Conservation (phyloP, 2,797 vertebrate species). For the Oreochromis mossambicus region DNA sequence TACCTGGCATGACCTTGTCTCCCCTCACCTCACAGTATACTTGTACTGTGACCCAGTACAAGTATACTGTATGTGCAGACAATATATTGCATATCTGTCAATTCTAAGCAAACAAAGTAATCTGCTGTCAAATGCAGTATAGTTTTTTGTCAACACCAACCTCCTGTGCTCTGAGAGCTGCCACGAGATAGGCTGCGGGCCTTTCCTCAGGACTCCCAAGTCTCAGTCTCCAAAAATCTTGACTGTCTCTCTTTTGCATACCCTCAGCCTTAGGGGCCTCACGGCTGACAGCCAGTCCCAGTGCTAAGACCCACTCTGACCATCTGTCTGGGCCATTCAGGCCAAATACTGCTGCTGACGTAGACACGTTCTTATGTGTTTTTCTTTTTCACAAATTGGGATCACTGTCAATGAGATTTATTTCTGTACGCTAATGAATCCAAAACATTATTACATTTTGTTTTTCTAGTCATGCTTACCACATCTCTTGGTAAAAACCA, state of each 20-base stretch:
- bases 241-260: conserved; percentile 16
- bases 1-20: background rate
- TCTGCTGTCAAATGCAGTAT: conserved; percentile 1
- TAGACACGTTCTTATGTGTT: background rate
- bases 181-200: conserved; percentile 21
- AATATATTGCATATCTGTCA: background rate
- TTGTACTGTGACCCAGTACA: background rate
- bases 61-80: background rate
- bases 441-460: background rate
- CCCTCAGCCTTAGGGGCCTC: conserved; percentile 22
- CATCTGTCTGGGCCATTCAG: conserved; percentile 42
- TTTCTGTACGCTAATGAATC: background rate
- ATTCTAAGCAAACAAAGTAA: background rate
- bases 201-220: background rate
- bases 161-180: background rate
- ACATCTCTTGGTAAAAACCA: background rate
- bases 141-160: conserved; percentile 14
- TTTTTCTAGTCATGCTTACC: background rate
- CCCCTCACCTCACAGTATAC: background rate
- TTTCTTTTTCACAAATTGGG: background rate
- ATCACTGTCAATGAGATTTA: background rate
- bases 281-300: conserved; percentile 57
- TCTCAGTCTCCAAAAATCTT: background rate
- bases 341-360: conserved; percentile 34
- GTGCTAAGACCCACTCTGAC: conserved; percentile 37